phyloP scores from a whole-genome alignment of 1,140 invertebrate genomes.

The Hormaphis cornu region DNA sequence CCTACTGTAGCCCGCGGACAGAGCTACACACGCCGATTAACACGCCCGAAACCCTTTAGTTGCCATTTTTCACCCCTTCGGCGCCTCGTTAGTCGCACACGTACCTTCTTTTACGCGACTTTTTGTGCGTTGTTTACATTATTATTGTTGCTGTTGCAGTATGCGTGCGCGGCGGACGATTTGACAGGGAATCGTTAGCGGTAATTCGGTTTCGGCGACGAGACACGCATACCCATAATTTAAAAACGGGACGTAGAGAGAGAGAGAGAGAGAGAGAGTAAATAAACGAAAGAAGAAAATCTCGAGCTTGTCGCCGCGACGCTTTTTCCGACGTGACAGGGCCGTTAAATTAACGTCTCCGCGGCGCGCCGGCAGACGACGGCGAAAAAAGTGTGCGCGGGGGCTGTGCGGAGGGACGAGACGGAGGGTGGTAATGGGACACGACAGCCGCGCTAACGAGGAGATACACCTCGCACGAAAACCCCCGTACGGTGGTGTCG shows the following conservation, averaged over 20 bases:
- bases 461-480: slow-evolving; percentile 5
- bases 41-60: too few relatives aligned
- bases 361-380: neutral
- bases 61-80: too few relatives aligned
- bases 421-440: slow-evolving; percentile 5
- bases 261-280: neutral
- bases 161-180: neutral
- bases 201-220: slow-evolving; percentile 22
- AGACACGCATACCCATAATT: slow-evolving; percentile 25
- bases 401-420: neutral
- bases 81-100: too few relatives aligned
- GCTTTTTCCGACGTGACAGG: slow-evolving; percentile 21
- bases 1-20: too few relatives aligned
- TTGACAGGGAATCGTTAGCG: slow-evolving; percentile 28
- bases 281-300: slow-evolving; percentile 25
- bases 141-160: too few relatives aligned
- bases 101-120: too few relatives aligned
- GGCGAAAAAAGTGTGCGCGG: neutral
- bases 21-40: too few relatives aligned
- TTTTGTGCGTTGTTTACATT: too few relatives aligned
- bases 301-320: slow-evolving; percentile 26
- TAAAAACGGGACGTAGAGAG: too few relatives aligned
- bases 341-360: slow-evolving; percentile 19
- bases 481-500: neutral
- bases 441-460: slow-evolving; percentile 28